These are phyloP conservation scores for Magallana ariakensis DNA, from an alignment of 1,140 invertebrate genomes.

Conservation along the genomic window DNA sequence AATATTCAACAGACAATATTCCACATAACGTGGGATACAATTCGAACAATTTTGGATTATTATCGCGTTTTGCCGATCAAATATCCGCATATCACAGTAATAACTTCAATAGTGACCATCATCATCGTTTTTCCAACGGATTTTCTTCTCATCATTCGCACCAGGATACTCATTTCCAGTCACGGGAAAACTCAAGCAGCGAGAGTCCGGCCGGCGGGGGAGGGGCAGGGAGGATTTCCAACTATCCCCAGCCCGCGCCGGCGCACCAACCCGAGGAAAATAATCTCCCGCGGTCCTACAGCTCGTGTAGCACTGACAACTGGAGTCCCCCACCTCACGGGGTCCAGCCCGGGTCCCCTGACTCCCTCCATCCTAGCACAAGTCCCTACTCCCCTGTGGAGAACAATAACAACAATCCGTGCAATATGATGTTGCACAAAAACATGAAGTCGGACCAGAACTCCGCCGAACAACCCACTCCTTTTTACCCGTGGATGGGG, in stretches of 20 bases:
- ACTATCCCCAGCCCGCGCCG: conserved; percentile 51
- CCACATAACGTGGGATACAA: conserved; percentile 69
- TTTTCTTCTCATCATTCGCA: conserved; percentile 66
- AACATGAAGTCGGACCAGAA: conserved; percentile 63
- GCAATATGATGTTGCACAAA: conserved; percentile 67
- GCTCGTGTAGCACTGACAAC: conserved; percentile 58
- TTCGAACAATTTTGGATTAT: conserved; percentile 71
- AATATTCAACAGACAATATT: conserved; percentile 72
- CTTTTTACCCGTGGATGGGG: conserved; percentile 76
- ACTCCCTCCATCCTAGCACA: conserved; percentile 63
- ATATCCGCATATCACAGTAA: conserved; percentile 68
- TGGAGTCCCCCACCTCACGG: conserved; percentile 64
- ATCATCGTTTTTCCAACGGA: conserved; percentile 61
- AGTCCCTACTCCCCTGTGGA: conserved; percentile 62
- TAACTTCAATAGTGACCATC: conserved; percentile 62
- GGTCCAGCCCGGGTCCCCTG: conserved; percentile 62
- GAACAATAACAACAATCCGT: conserved; percentile 53
- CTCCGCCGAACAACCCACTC: conserved; percentile 62
- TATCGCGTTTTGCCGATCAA: conserved; percentile 72
- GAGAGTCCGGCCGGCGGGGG: conserved; percentile 50
- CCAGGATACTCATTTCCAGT: conserved; percentile 55
- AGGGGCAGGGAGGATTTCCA: conserved; percentile 51
- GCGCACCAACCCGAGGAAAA: conserved; percentile 54
- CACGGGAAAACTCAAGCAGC: conserved; percentile 57
- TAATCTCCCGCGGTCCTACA: conserved; percentile 50